Evolutionary conservation across 2,888 invertebrate species (phyloP).

Genomic region (Epiperipatus broadwayi): DNA sequence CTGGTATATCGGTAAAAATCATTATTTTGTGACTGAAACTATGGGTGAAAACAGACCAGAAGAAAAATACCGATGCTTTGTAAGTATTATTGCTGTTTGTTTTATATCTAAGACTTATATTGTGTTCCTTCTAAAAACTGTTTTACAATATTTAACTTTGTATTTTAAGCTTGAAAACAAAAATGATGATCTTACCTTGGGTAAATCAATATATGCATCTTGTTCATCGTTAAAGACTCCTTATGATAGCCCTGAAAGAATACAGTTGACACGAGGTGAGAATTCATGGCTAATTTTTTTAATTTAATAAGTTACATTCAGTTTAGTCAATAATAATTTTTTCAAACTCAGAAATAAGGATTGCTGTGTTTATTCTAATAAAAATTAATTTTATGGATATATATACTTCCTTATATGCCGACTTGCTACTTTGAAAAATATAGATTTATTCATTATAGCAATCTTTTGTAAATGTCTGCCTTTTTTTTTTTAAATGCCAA

Average conservation of each 20-base stretch:
- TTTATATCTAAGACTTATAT: neutral
- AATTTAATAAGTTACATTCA: neutral
- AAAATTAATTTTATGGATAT: too few species aligned
- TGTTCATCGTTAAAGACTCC: conserved; percentile 80
- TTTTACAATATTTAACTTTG: neutral
- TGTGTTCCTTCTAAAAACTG: conserved; percentile 6
- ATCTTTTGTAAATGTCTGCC: too few species aligned
- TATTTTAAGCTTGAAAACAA: conserved; percentile 50
- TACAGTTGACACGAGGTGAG: conserved; percentile 58
- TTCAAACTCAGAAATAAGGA: too few species aligned
- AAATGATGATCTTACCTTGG: conserved; percentile 75
- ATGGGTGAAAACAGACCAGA: conserved; percentile 86
- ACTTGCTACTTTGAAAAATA: too few species aligned
- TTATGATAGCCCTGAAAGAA: conserved; percentile 75
- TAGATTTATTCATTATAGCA: too few species aligned
- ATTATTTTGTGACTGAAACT: conserved; percentile 90
- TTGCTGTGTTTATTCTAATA: too few species aligned
- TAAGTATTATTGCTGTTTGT: conserved; percentile 20
- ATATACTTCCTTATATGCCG: too few species aligned
- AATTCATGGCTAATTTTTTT: conserved; percentile 16
- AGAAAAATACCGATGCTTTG: conserved; percentile 79
- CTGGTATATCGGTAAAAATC: conserved; percentile 88
- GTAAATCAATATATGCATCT: conserved; percentile 79
- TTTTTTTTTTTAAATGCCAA: too few species aligned
- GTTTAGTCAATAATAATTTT: too few species aligned